Base-by-base conservation (phyloP, 2,113 vertebrate genomes). In the Empidonax traillii region DNA sequence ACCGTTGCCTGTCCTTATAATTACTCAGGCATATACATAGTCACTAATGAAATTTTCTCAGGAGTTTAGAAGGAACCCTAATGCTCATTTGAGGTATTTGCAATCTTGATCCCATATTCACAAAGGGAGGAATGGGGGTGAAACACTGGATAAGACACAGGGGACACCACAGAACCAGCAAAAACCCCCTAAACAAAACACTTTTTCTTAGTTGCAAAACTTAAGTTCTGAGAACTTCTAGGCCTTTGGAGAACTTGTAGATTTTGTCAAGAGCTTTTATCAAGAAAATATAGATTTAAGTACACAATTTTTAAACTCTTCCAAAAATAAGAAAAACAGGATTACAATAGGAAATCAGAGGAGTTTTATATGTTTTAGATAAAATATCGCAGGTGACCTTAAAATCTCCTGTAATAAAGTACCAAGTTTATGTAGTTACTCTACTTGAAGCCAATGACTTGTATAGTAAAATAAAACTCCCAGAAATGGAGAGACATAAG, bases 161-260 rank as follows among this genome's bases (percentile, higher is more conserved):
- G 12, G 13, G 16, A 44, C 9, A 28, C 2, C 11, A 41, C 8
- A 44, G 56, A 55, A 28, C 17, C 53, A 80, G 15, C 8, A 44
- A 49, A 49, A 39, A 14, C 20, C 0, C 0, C 3, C 2, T 4
- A 47, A 76, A 3, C 7, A 71, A 24, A 43, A 39, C 35, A 53
- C 3, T 20, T 85, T 53, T 65, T 25, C 14, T 80, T 27, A 56
- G 23, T 19, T 80, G n/a, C 12, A 20, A 8, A 46, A 55, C 3
- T 24, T 63, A 4, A 12, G 16, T 55, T 73, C 9, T 66, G 37
- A 76, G 37, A 84, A 47, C 27, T 69, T 56, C 21, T 46, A 55
- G 5, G 4, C 47, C 16, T 83, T 87, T 31, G 24, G 13, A 85
- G 20, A 88, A n/a, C 14, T 44, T 67, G 4, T 12, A 41, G 15